phyloP scores from a whole-genome alignment of 2,888 invertebrate species.

The Odontocolon sp. region DNA sequence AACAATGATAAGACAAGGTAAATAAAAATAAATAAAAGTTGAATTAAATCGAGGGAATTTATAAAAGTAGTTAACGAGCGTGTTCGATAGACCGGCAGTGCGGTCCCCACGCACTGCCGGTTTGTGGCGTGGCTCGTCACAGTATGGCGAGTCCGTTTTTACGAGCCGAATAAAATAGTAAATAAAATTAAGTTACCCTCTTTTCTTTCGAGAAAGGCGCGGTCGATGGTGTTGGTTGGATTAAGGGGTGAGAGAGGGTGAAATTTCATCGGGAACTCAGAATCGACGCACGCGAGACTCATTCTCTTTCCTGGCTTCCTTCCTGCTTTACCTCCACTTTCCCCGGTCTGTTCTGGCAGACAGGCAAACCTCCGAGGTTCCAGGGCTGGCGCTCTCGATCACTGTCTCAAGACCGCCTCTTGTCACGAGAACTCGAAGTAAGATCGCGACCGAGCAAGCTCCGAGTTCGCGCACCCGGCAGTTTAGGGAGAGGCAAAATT shows the following conservation, averaged over 20 bases:
- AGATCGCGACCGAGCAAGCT: constrained; percentile 28
- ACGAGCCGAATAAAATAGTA: constrained; percentile 41
- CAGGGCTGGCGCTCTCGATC: constrained; percentile 69
- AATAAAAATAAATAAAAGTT: background rate
- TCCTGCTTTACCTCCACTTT: constrained; percentile 17
- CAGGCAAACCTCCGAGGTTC: constrained; percentile 23
- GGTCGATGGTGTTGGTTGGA: constrained; percentile 3
- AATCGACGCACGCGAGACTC: constrained; percentile 53
- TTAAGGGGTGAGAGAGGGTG: background rate
- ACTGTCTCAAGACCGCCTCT: constrained; percentile 72
- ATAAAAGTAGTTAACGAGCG: constrained; percentile 1
- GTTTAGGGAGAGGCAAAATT: constrained; percentile 68
- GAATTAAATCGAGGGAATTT: background rate
- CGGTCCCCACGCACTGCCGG: background rate
- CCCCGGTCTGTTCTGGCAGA: background rate
- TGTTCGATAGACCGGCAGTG: constrained; percentile 12
- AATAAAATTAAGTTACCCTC: constrained; percentile 56
- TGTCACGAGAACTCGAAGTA: constrained; percentile 67
- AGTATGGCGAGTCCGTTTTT: constrained; percentile 37
- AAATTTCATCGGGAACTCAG: background rate
- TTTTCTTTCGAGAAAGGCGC: constrained; percentile 25
- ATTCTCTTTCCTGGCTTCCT: constrained; percentile 30
- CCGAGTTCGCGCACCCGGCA: constrained; percentile 2
- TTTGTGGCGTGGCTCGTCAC: constrained; percentile 21
- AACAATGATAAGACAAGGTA: background rate